Evolutionary conservation across 1,140 invertebrate genomes (phyloP).

Genomic region (Pseudomyrmex gracilis): DNA sequence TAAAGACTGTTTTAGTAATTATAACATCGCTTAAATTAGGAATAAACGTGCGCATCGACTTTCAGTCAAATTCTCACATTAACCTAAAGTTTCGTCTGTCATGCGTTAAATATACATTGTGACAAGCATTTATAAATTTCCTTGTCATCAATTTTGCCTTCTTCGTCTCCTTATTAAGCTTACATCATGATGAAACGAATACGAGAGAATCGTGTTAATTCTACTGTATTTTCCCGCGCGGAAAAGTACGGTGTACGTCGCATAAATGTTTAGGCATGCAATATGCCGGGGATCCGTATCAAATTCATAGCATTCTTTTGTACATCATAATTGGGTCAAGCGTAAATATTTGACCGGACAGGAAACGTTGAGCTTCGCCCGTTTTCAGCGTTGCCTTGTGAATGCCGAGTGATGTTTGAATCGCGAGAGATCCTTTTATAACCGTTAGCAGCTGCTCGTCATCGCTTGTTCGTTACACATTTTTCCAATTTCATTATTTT

Average conservation of each 20-base stretch:
- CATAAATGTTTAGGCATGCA: conserved; percentile 70
- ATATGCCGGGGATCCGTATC: conserved; percentile 55
- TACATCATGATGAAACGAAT: background rate
- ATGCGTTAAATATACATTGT: background rate
- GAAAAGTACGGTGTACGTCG: background rate
- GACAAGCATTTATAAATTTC: background rate
- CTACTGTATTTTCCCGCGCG: background rate
- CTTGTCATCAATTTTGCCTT: background rate
- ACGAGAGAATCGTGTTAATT: conserved; percentile 1
- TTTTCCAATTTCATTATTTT: conserved; percentile 28
- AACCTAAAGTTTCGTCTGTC: background rate
- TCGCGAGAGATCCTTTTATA: background rate
- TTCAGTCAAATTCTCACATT: background rate
- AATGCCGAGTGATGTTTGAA: conserved; percentile 4
- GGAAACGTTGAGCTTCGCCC: conserved; percentile 1
- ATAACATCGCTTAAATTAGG: background rate
- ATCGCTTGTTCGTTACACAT: conserved; percentile 7
- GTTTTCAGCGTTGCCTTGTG: background rate
- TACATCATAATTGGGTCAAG: conserved; percentile 72
- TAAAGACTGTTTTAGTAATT: background rate
- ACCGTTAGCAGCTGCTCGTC: conserved; percentile 6
- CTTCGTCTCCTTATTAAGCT: background rate
- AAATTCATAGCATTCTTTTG: conserved; percentile 74
- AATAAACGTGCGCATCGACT: background rate
- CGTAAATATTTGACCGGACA: conserved; percentile 73